Evolutionary conservation across 37 sponge, comb jelly and placozoan genomes (phyloP).

Genomic region (Mnemiopsis leidyi): DNA sequence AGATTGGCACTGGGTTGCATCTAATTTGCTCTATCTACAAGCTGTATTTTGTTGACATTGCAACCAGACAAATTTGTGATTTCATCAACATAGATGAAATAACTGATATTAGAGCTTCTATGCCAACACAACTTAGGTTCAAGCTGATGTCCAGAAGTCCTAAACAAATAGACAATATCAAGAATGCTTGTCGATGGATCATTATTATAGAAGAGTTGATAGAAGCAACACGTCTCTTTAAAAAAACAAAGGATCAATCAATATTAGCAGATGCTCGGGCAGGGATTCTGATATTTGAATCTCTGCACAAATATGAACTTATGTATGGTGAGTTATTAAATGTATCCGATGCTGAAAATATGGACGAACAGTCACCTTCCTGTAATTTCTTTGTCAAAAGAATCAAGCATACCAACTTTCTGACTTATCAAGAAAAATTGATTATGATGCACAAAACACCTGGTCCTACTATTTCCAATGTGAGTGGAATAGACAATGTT

Average conservation of each 20-base stretch:
- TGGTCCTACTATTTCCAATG: background rate
- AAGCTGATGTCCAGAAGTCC: background rate
- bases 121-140: background rate
- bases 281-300: background rate
- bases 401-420: background rate
- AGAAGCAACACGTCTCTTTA: background rate
- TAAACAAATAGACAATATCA: background rate
- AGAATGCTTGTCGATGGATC: background rate
- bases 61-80: background rate
- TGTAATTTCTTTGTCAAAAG: background rate
- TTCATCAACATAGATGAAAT: slow-evolving; percentile 9
- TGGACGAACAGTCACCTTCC: background rate
- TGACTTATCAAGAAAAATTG: background rate
- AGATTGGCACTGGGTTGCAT: background rate
- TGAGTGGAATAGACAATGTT: background rate
- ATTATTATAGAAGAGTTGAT: slow-evolving; percentile 14
- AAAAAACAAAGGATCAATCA: background rate
- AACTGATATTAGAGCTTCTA: background rate
- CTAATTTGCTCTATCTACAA: background rate
- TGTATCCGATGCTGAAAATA: background rate
- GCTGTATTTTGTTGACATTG: background rate
- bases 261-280: background rate
- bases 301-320: background rate
- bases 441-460: background rate
- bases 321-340: background rate